Percentiles rank a stretch among this genome's conserved stretches.
Conservation (phyloP, 1,140 invertebrate species). For the Drosophila kurseongensis region DNA sequence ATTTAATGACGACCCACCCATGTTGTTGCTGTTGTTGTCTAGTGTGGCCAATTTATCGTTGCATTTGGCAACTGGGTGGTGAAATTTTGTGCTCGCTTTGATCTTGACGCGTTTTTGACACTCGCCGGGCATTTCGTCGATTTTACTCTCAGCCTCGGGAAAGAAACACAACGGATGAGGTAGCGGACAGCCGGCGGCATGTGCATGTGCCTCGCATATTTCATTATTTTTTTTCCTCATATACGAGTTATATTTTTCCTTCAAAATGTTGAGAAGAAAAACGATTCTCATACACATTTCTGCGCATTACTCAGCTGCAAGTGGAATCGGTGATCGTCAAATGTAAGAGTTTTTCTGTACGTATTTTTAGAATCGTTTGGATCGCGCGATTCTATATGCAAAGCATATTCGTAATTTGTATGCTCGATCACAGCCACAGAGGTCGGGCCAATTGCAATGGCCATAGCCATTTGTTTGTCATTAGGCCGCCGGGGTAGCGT, state of each 20-base stretch:
- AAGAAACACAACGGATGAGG: background rate
- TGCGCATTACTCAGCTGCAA: conserved; percentile 67
- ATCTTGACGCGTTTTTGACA: conserved; percentile 82
- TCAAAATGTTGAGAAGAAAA: conserved; percentile 20
- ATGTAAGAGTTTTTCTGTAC: conserved; percentile 25
- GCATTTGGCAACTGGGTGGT: conserved; percentile 75
- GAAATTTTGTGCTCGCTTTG: conserved; percentile 74
- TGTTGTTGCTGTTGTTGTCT: conserved; percentile 35
- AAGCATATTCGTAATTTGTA: conserved; percentile 49
- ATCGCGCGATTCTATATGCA: conserved; percentile 61
- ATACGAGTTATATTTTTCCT: conserved; percentile 25
- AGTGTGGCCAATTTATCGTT: conserved; percentile 75
- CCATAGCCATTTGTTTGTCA: conserved; percentile 25
- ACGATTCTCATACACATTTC: conserved; percentile 57
- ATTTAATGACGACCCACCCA: background rate
- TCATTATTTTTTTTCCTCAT: conserved; percentile 49
- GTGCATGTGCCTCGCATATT: conserved; percentile 68
- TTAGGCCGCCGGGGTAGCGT: background rate
- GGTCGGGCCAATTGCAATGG: conserved; percentile 25
- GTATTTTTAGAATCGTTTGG: conserved; percentile 42
- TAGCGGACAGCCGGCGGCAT: conserved; percentile 59
- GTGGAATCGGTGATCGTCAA: conserved; percentile 58
- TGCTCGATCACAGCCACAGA: conserved; percentile 22
- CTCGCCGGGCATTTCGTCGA: conserved; percentile 54
- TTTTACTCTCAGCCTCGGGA: conserved; percentile 9